Evolutionary conservation across 2,113 vertebrate genomes (phyloP).

Genomic region (Gallinago jamesoni): DNA sequence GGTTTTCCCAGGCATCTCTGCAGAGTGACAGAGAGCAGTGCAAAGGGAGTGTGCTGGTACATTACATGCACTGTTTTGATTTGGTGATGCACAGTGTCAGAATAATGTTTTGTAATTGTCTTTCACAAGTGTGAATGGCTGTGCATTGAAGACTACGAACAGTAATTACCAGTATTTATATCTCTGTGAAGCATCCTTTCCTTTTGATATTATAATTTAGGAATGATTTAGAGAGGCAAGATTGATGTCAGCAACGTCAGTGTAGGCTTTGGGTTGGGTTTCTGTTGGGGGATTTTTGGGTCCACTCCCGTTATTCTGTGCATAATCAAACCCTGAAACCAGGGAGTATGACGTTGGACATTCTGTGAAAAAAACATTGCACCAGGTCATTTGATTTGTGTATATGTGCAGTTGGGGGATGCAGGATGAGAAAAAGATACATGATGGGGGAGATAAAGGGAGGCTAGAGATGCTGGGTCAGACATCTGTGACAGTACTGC

Average conservation of each 20-base stretch:
- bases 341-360: background rate
- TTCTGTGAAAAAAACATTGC: background rate
- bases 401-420: background rate
- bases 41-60: background rate
- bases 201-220: slow-evolving; percentile 1
- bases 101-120: background rate
- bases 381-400: background rate
- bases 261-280: background rate
- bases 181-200: background rate
- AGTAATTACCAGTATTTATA: background rate
- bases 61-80: background rate
- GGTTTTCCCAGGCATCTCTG: background rate
- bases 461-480: background rate
- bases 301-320: accelerated
- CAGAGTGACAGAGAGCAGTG: background rate
- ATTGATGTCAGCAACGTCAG: background rate
- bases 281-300: background rate
- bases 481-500: background rate
- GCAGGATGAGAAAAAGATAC: background rate
- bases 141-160: background rate
- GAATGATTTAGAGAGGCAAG: background rate
- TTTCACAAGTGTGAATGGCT: slow-evolving; percentile 12
- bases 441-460: background rate
- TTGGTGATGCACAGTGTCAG: background rate
- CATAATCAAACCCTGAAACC: background rate